Percentiles rank a stretch among this genome's conserved stretches.
These are phyloP conservation scores for Corbicula japonica DNA, from an alignment of 2,888 invertebrate genomes.

Conservation along the genomic window DNA sequence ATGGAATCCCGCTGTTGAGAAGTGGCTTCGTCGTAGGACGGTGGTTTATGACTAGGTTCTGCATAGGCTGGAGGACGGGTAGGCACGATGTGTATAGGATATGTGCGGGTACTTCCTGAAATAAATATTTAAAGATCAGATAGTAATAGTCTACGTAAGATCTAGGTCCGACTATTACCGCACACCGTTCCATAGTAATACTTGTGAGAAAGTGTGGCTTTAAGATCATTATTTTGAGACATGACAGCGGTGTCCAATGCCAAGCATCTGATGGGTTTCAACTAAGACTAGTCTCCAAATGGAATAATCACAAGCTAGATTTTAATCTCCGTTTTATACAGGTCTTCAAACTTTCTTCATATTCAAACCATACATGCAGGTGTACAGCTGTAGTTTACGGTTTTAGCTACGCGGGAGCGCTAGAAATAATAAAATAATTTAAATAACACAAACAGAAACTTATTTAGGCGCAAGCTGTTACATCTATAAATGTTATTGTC, in stretches of 20 bases:
- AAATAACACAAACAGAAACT: too few species aligned
- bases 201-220: background rate
- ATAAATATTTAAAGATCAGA: background rate
- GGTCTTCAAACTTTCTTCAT: too few species aligned
- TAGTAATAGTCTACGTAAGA: background rate
- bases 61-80: conserved; percentile 63
- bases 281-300: background rate
- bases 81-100: conserved; percentile 61
- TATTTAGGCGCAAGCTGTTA: too few species aligned
- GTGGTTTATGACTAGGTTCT: conserved; percentile 68
- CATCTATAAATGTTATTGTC: too few species aligned
- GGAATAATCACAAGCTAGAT: background rate
- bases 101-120: conserved; percentile 62
- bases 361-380: too few species aligned
- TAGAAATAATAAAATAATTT: too few species aligned
- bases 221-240: background rate
- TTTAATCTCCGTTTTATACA: too few species aligned
- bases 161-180: background rate
- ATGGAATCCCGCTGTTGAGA: conserved; percentile 33
- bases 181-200: background rate
- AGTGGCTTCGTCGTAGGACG: conserved; percentile 63
- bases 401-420: too few species aligned
- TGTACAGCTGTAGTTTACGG: too few species aligned
- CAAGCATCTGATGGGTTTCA: background rate
- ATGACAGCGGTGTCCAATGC: background rate